Conservation (phyloP, 2,113 vertebrate species). For the Oplegnathus fasciatus region DNA sequence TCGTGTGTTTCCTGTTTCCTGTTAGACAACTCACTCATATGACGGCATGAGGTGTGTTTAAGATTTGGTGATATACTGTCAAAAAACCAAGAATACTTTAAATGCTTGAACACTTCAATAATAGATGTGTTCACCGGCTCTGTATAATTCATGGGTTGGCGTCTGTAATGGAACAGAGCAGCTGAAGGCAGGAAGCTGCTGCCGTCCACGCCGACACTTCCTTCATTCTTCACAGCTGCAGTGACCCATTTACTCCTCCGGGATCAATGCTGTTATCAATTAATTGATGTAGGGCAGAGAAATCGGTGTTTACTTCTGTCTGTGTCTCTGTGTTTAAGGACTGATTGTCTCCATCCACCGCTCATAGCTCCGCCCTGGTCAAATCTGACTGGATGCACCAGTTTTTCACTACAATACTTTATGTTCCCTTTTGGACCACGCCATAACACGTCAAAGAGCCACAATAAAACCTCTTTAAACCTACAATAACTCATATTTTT, state of each 20-base stretch:
- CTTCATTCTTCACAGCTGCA: not conserved
- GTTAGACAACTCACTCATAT: no score
- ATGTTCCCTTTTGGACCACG: no score
- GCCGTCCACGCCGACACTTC: not conserved
- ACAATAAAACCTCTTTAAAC: no score
- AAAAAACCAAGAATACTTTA: constrained; percentile 26
- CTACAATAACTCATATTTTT: no score
- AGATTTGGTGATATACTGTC: not conserved
- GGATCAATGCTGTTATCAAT: constrained; percentile 24
- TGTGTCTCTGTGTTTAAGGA: not conserved
- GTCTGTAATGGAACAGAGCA: constrained; percentile 64
- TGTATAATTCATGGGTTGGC: constrained; percentile 67
- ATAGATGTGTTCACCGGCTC: constrained; percentile 65
- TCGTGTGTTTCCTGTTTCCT: not conserved
- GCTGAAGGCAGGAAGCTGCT: constrained; percentile 52
- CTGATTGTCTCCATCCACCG: not conserved
- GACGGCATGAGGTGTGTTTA: not conserved
- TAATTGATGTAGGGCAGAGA: not conserved
- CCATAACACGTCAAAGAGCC: no score
- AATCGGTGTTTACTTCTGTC: not conserved
- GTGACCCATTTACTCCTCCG: constrained; percentile 14
- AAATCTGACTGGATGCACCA: no score
- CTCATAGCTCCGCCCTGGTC: no score
- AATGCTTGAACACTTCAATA: constrained; percentile 66
- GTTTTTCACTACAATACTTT: no score